These are phyloP conservation scores for Ochropacha duplaris DNA, from an alignment of 2,888 invertebrate species.

Conservation along the genomic window DNA sequence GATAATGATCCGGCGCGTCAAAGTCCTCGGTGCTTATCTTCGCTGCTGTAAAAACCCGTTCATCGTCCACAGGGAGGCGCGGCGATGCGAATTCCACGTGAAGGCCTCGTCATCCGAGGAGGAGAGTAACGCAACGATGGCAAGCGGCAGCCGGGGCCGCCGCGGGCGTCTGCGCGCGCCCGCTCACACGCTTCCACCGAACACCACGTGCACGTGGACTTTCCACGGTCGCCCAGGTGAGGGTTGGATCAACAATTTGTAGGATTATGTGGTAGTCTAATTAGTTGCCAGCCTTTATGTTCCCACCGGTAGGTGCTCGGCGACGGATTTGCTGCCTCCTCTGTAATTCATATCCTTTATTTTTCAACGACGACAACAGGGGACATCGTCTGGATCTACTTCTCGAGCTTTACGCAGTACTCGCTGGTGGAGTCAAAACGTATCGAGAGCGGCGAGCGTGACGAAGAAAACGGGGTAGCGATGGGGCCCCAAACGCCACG, in stretches of 20 bases:
- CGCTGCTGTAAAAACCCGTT: not conserved
- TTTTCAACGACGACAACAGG: conserved; percentile 48
- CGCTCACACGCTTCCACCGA: conserved; percentile 92
- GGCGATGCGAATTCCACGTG: conserved; percentile 89
- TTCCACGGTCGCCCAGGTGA: conserved; percentile 89
- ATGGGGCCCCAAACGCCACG: conserved; percentile 18
- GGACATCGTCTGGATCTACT: conserved; percentile 94
- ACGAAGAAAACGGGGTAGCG: conserved; percentile 44
- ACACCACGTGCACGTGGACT: conserved; percentile 93
- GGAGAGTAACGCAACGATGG: conserved; percentile 65
- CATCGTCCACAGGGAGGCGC: conserved; percentile 67
- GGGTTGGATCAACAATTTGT: not conserved
- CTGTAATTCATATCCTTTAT: too few species aligned
- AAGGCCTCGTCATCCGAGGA: conserved; percentile 88
- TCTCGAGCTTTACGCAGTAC: conserved; percentile 92
- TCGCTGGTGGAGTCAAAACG: conserved; percentile 83
- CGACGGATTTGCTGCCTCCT: too few species aligned
- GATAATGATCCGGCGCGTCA: not conserved
- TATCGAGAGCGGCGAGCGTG: conserved; percentile 82
- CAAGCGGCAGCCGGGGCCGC: conserved; percentile 83
- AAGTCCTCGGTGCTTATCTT: not conserved
- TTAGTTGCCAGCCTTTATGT: too few species aligned
- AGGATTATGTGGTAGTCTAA: too few species aligned
- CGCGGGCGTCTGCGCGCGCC: conserved; percentile 90
- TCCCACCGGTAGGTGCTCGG: too few species aligned